Base-by-base conservation (phyloP, 2,113 vertebrate species). In the Scomber japonicus region DNA sequence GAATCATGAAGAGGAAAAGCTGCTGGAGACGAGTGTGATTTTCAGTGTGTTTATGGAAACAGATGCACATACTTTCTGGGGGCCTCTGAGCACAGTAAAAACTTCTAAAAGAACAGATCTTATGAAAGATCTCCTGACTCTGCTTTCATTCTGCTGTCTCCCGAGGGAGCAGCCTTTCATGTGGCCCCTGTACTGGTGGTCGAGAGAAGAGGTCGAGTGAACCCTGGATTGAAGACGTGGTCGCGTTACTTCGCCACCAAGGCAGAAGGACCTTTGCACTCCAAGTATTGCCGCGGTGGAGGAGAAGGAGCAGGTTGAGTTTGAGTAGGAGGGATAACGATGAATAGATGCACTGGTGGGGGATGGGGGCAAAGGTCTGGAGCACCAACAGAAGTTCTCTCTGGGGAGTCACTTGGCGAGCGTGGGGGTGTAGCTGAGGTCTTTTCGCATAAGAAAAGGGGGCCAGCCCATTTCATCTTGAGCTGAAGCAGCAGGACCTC, bases 361-460 rank as follows among this genome's bases (percentile, higher is more conserved):
- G 90, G 91, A 64, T 78, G 90, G 88, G 82, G 79, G 61, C 27
- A 82, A 85, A 84, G 91, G 88, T 90, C 88, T 78, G 83, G 79
- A 87, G 90, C 89, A 82, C 90, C 94, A 92, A 95, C 94, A 94
- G 91, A 94, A 94, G 94, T 90, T 93, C 92, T 94, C 94, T 82
- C 94, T 83, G 87, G 94, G 94, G 93, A 93, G 90, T 91, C 91
- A 89, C 86, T 87, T 31, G 82, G 84, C 48, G 79, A 77, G 85
- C 82, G 85, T 87, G 92, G 91, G 91, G 91, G 86, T 79, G 85
- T 70, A 83, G 82, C 31, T 35, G 69, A 74, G 83, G 85, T 88
- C 80, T 71, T 82, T 90, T 84, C 73, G 86, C 90, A 94, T 92
- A 95, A 94, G 92, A 94, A 95, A 94, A 92, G 93, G 85, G 84